Percentiles rank a stretch among this genome's conserved stretches.
phyloP scores from a whole-genome alignment of 2,113 vertebrate species.

The Bombycilla garrulus region DNA sequence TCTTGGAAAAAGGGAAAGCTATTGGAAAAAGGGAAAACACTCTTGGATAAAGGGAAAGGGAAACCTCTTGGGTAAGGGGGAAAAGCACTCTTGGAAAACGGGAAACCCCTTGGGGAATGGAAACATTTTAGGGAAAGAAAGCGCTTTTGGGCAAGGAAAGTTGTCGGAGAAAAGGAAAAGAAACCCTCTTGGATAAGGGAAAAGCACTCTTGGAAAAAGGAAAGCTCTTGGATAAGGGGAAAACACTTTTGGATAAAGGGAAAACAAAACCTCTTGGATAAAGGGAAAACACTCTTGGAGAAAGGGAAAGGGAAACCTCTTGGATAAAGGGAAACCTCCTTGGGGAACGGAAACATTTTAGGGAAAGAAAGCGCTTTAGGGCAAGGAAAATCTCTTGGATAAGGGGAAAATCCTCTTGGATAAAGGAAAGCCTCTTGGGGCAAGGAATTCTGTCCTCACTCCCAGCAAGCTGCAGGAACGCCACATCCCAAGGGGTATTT shows the following conservation, averaged over 20 bases:
- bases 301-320: neutral
- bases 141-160: neutral
- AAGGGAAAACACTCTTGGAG: neutral
- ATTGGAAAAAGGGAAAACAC: no score
- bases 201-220: neutral
- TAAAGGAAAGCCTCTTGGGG: neutral
- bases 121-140: neutral
- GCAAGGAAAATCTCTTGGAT: neutral
- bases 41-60: no score
- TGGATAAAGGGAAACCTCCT: neutral
- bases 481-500: rapidly evolving
- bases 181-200: no score
- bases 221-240: no score
- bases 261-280: neutral
- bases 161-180: no score
- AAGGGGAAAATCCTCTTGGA: neutral
- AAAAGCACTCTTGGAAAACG: neutral
- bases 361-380: no score
- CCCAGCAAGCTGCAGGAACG: neutral
- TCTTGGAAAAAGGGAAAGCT: no score
- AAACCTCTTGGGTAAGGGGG: no score
- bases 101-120: neutral
- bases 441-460: neutral
- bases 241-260: neutral
- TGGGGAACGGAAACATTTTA: no score